Evolutionary conservation across 2,797 vertebrate genomes (phyloP), one percentile per base, ranked within the genome.

Genomic region (Cirrhinus molitorella): DNA sequence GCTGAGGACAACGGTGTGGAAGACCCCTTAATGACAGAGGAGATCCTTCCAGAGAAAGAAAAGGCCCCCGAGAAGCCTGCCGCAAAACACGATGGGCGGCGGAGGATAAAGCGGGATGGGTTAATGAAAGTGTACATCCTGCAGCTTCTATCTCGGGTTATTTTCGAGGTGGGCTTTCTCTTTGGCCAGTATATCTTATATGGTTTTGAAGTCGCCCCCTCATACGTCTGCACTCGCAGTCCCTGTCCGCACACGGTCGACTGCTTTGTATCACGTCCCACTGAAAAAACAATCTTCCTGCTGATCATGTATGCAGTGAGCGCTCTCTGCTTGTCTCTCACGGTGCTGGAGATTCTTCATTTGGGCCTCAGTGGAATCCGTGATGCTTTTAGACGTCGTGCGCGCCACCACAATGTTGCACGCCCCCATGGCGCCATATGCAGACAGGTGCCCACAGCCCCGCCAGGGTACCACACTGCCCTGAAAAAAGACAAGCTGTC

Each of bases 271-370:
- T 98, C 97, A 0, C 96, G 97, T 0, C 97, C 97, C 25, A 98
- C 97, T 0, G 97, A 98, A 92, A 98, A 98, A 87, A 98, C 96
- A 0, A 97, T 97, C 91, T 98, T 98, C 90, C 94, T 98, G 83
- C 93, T 96, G 75, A 94, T 97, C 86, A 98, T 98, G 97, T 98
- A 98, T 0, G 96, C 90, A 0, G 97, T 98, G 86, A 97, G 96
- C 0, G 91, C 91, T 21, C 92, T 98, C 55, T 98, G 97, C 83
- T 93, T 98, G 86, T 91, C 97, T 75, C 96, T 98, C 83, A 97
- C 96, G 6, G 0, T 96, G 59, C 89, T 96, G 0, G 97, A 98
- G 90, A 96, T 98, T 45, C 85, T 97, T 40, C 97, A 98, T 86
- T 94, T 98, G 0, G 97, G 97, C 0, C 53, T 95, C 75, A 97